Conservation (phyloP, 2,888 invertebrate genomes). For the Sepiola atlantica region DNA sequence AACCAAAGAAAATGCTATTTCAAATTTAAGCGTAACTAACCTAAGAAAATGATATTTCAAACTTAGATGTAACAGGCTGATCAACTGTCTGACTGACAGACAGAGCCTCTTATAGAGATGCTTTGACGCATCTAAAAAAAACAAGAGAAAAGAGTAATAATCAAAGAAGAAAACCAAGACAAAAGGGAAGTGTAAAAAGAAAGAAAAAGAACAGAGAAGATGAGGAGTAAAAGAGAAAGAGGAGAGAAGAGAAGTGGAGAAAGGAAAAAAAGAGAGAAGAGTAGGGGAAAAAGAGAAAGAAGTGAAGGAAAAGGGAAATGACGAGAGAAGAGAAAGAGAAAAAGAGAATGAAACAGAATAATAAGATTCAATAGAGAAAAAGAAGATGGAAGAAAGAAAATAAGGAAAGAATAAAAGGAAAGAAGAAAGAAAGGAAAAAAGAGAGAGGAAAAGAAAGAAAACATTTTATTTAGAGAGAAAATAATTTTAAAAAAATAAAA, state of each 20-base stretch:
- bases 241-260: not conserved
- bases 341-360: not conserved
- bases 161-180: not conserved
- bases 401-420: not conserved
- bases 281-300: not conserved
- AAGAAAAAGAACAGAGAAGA: not conserved
- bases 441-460: not conserved
- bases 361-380: not conserved
- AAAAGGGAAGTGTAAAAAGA: not conserved
- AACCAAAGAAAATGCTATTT: too few relatives aligned
- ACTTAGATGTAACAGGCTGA: too few relatives aligned
- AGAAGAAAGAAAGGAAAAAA: not conserved
- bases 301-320: not conserved
- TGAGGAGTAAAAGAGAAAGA: not conserved
- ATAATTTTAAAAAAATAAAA: not conserved
- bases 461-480: too few relatives aligned
- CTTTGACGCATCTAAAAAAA: too few relatives aligned
- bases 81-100: too few relatives aligned
- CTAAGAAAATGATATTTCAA: too few relatives aligned
- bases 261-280: not conserved
- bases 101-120: too few relatives aligned
- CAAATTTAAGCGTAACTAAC: too few relatives aligned
- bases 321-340: not conserved
- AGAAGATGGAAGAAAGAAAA: not conserved
- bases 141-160: not conserved